Percentiles rank a stretch among this genome's conserved stretches.
These are phyloP conservation scores for Hylomyscus alleni DNA, from an alignment of 2,797 vertebrate species.

Conservation along the genomic window DNA sequence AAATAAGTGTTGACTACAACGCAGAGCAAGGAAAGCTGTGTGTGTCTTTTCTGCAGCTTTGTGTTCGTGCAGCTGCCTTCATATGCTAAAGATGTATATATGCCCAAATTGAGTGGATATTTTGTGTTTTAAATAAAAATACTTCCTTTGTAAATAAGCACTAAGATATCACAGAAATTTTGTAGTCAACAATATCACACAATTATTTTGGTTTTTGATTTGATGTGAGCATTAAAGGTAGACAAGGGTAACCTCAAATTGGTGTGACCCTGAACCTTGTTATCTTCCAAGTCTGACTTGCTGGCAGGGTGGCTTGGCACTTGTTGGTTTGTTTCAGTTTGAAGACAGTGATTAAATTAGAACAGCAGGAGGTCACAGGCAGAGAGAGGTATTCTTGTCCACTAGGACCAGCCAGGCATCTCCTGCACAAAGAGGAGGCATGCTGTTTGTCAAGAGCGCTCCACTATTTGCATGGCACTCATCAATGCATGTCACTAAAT, in stretches of 20 bases:
- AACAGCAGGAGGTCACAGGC: neutral
- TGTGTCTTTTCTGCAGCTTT: neutral
- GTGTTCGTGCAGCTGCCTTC: neutral
- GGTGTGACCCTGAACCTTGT: accelerated
- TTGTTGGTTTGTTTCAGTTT: neutral
- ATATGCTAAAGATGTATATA: neutral
- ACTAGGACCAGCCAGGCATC: accelerated
- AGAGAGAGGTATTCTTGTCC: neutral
- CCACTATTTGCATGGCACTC: neutral
- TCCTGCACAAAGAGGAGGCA: neutral
- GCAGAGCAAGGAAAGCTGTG: accelerated
- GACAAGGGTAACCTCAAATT: neutral
- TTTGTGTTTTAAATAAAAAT: constrained; percentile 8
- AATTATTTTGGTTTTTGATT: neutral
- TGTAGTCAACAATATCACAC: neutral
- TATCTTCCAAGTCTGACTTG: neutral
- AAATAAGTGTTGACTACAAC: neutral
- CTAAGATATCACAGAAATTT: constrained; percentile 3
- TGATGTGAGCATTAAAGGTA: neutral
- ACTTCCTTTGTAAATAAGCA: neutral
- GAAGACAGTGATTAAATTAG: neutral
- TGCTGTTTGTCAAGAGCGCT: neutral
- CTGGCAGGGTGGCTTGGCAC: neutral
- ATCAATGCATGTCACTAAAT: neutral
- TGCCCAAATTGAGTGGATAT: neutral